phyloP scores from a whole-genome alignment of 2,797 vertebrate genomes.

The Tarsius wallacei region DNA sequence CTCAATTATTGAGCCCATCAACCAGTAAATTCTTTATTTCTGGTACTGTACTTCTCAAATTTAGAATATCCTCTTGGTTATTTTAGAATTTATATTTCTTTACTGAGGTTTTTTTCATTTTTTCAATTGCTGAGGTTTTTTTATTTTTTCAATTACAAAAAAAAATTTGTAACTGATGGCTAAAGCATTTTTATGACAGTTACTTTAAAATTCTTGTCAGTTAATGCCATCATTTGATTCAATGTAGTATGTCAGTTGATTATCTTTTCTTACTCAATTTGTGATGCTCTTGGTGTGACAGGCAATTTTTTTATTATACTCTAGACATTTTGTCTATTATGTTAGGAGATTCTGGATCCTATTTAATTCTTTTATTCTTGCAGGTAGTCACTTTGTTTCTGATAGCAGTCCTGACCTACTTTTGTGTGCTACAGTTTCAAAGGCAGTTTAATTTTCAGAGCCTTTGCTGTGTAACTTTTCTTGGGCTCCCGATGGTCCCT shows the following conservation, averaged over 20 bases:
- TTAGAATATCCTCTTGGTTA: neutral
- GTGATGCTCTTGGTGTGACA: constrained; percentile 36
- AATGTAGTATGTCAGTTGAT: neutral
- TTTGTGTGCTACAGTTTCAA: neutral
- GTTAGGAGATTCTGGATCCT: neutral
- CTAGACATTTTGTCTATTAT: neutral
- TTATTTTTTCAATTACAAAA: constrained; percentile 54
- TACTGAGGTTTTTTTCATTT: neutral
- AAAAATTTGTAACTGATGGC: neutral
- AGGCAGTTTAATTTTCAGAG: neutral
- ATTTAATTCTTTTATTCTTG: neutral
- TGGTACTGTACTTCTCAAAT: neutral
- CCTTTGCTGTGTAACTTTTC: neutral
- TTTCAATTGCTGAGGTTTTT: constrained; percentile 37
- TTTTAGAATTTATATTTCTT: constrained; percentile 37
- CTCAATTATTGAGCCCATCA: neutral
- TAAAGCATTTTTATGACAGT: constrained; percentile 50
- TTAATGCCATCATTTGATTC: neutral
- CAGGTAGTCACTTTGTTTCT: neutral
- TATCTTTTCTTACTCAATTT: constrained; percentile 36
- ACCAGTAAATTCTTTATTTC: neutral
- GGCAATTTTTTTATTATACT: neutral
- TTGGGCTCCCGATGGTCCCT: neutral
- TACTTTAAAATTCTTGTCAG: constrained; percentile 19
- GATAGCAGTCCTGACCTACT: neutral